Base-by-base conservation (phyloP, 2,113 vertebrate genomes). In the Amblyornis subalaris region DNA sequence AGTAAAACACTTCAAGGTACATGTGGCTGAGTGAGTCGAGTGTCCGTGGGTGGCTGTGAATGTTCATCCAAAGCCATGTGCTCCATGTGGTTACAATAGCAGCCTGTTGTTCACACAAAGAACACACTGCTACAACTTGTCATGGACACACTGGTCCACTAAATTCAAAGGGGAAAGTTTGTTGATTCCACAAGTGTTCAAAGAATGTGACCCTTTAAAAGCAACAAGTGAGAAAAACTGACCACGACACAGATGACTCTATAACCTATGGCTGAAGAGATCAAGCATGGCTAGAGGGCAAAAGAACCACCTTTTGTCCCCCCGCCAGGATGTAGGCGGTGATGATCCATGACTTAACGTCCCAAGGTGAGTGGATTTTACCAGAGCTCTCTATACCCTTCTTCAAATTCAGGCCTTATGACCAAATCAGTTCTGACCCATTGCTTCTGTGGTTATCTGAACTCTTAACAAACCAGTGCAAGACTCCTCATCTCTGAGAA, bases 21-120 rank as follows among this genome's bases (percentile, higher is more conserved):
- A 70, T 36, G 73, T 64, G 90, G 85, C 62, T 60, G 71, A 81
- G 64, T 90, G 80, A 94, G 79, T 83, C 90, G 78, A 88, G 81
- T 35, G 73, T 51, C 64, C 1, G 77, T 82, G 85, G 87, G 87
- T 6, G 35, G 89, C 6, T 80, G n/a, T 0, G 2, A 92, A 57
- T 24, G 57, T 23, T 88, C 88, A 92, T 66, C 55, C 33, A 54
- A 54, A 95, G 89, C 57, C 0, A 0, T 6, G 33, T 65, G 35
- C 48, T 89, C 82, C 44, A 26, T 16, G 75, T 1, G n/a, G 72
- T 66, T 53, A 88, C 89, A 94, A 86, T 12, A 89, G 72, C 15
- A 79, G 94, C 64, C 88, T 84, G 72, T 67, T 95, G 62, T 50
- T 66, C 38, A 66, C 57, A 89, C 54, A 50, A 57, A 83, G 69